phyloP scores from a whole-genome alignment of 2,797 vertebrate species.

The Poecilia wingei region DNA sequence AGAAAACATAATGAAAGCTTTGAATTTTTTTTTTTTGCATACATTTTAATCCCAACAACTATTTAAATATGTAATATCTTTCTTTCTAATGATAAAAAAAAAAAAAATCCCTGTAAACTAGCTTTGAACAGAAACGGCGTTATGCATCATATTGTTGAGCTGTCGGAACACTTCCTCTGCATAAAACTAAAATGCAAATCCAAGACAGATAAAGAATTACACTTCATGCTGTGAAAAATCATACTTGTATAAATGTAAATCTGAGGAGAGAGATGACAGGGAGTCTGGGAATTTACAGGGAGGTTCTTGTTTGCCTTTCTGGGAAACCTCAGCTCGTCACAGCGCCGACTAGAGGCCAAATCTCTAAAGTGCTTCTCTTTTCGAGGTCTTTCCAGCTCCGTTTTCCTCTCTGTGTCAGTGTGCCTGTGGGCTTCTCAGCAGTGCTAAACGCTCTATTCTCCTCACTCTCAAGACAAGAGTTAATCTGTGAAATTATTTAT shows the following conservation, averaged over 20 bases:
- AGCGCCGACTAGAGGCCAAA: conserved; percentile 54
- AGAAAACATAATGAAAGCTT: neutral
- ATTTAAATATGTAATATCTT: neutral
- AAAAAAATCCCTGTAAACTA: neutral
- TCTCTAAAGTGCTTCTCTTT: neutral
- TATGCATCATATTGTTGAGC: neutral
- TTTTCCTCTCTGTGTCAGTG: conserved; percentile 55
- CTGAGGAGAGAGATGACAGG: neutral
- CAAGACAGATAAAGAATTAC: neutral
- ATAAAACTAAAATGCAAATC: neutral
- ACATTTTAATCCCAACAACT: neutral
- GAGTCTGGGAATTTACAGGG: neutral
- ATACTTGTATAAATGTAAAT: neutral
- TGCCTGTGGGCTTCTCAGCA: conserved; percentile 61
- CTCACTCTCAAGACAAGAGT: conserved; percentile 65
- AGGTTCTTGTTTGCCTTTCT: conserved; percentile 21
- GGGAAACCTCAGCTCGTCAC: conserved; percentile 33
- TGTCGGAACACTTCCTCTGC: neutral
- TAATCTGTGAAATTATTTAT: conserved; percentile 80
- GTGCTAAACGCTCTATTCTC: conserved; percentile 70
- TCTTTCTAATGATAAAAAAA: neutral
- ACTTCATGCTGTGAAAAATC: neutral
- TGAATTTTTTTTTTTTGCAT: neutral
- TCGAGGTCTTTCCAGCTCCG: conserved; percentile 15
- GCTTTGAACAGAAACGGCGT: neutral